Evolutionary conservation across 2,888 invertebrate species (phyloP).

Genomic region (Himalopsyche japonica): DNA sequence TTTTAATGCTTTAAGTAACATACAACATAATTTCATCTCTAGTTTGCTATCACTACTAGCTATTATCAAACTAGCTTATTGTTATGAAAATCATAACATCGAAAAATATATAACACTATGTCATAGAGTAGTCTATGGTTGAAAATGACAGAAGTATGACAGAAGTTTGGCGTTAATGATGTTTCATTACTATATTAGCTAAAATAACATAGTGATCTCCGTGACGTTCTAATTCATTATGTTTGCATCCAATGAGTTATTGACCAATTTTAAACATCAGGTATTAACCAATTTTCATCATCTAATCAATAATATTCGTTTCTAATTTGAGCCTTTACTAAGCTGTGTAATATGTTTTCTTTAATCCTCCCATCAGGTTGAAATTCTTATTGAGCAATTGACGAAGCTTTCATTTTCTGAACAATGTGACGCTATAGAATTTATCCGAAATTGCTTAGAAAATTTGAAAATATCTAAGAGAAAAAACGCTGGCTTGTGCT

Average conservation of each 20-base stretch:
- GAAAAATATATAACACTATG: too few species aligned
- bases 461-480: neutral
- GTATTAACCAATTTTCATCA: neutral
- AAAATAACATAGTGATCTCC: too few species aligned
- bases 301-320: neutral
- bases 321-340: neutral
- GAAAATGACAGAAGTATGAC: neutral
- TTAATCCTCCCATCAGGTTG: conserved; percentile 4
- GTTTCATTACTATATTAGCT: too few species aligned
- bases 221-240: neutral
- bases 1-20: too few species aligned
- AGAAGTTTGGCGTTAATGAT: neutral
- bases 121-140: neutral
- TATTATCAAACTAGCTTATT: too few species aligned
- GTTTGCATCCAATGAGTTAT: neutral
- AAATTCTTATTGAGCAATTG: conserved; percentile 13
- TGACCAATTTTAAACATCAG: neutral
- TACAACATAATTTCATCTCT: too few species aligned
- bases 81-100: neutral
- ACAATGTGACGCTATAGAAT: conserved; percentile 11
- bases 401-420: conserved; percentile 7
- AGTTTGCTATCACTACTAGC: too few species aligned
- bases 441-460: conserved; percentile 10
- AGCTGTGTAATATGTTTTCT: neutral
- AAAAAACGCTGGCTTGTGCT: neutral